Percentiles rank a stretch among this genome's conserved stretches.
These are phyloP conservation scores for Cherax destructor DNA, from an alignment of 1,140 invertebrate genomes.

Conservation along the genomic window DNA sequence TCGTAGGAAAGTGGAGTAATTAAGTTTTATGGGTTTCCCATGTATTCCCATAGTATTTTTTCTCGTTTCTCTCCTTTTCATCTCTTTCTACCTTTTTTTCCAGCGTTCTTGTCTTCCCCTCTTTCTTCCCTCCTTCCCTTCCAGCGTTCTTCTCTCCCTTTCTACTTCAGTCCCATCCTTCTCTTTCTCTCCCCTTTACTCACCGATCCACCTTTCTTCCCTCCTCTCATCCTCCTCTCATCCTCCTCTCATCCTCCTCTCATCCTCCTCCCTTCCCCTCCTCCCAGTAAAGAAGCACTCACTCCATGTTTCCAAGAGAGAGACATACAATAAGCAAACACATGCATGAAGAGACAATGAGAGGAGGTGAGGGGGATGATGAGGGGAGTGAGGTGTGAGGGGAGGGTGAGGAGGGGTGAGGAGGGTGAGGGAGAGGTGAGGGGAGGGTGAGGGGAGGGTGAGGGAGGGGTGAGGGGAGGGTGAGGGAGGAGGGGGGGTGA, in stretches of 20 bases:
- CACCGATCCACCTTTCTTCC: not conserved
- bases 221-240: not conserved
- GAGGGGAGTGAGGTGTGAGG: not conserved
- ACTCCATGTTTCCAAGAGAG: not conserved
- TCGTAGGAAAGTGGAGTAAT: too few species aligned
- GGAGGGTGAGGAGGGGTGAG: not conserved
- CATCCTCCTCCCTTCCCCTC: too few species aligned
- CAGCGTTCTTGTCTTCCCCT: too few species aligned
- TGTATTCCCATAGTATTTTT: not conserved
- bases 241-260: not conserved
- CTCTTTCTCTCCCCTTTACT: not conserved
- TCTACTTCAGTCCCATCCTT: too few species aligned
- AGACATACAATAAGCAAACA: not conserved
- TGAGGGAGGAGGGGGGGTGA: not conserved
- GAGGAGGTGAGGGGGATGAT: too few species aligned
- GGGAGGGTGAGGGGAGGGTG: too few species aligned
- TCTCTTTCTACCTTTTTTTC: too few species aligned
- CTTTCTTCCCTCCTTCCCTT: too few species aligned
- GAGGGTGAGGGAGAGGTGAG: not conserved
- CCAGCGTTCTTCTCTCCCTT: too few species aligned
- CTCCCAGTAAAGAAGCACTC: too few species aligned
- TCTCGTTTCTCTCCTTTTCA: not conserved
- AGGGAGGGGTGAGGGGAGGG: not conserved
- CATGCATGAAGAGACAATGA: too few species aligned
- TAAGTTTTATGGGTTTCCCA: too few species aligned